Evolutionary conservation across 2,888 invertebrate genomes (phyloP).

Genomic region (Tubiluchus corallicola): DNA sequence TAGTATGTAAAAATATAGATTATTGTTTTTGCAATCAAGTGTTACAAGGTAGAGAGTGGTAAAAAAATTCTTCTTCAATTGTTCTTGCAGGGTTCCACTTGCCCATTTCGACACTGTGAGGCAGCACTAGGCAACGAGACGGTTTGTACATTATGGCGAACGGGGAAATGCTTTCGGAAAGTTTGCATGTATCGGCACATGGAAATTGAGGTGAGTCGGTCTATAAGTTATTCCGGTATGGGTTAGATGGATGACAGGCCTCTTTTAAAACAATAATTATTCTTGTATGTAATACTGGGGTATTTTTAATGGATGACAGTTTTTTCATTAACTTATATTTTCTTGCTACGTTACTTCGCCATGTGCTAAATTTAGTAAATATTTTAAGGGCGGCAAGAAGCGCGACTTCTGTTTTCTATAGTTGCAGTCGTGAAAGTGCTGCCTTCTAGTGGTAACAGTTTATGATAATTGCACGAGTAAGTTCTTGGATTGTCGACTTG

Average conservation of each 20-base stretch:
- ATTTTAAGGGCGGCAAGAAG: no score
- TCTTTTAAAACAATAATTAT: no score
- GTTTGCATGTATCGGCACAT: conserved; percentile 66
- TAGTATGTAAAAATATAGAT: background rate
- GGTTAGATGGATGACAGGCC: no score
- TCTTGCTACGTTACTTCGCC: no score
- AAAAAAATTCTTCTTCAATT: no score
- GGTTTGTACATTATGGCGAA: conserved; percentile 60
- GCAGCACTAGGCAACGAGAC: conserved; percentile 61
- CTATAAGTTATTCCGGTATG: no score
- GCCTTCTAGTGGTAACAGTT: no score
- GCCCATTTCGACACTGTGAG: conserved; percentile 65
- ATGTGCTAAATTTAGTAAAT: no score
- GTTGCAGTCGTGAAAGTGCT: no score
- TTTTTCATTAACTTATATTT: conserved; percentile 9
- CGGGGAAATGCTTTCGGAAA: conserved; percentile 51
- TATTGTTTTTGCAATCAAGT: background rate
- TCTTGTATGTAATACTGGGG: conserved; percentile 10
- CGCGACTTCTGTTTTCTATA: no score
- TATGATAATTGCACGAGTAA: no score
- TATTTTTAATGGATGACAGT: conserved; percentile 1
- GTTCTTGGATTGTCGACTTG: no score
- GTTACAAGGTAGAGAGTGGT: background rate
- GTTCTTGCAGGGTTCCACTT: conserved; percentile 47
- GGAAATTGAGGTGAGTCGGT: conserved; percentile 48